phyloP scores from a whole-genome alignment of 2,888 invertebrate genomes.

The Caenorhabditis sulstoni region DNA sequence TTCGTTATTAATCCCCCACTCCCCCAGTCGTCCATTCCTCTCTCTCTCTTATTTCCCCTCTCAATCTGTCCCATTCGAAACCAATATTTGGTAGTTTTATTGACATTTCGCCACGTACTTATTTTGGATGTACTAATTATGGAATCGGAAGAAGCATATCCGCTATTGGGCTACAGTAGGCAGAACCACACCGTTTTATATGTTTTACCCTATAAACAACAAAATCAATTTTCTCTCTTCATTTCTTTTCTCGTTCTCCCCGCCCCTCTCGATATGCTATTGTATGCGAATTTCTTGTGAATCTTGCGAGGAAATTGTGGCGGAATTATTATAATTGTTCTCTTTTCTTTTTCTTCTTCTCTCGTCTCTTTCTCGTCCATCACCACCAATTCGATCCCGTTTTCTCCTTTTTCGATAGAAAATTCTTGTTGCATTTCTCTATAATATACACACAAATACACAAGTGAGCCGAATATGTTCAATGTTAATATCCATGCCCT shows the following conservation, averaged over 20 bases:
- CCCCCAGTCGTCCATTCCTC: slow-evolving; percentile 6
- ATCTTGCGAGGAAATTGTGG: slow-evolving; percentile 44
- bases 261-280: slow-evolving; percentile 27
- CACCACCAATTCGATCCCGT: slow-evolving; percentile 7
- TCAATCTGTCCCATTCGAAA: slow-evolving; percentile 17
- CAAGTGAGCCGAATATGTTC: slow-evolving; percentile 33
- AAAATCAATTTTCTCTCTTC: slow-evolving; percentile 4
- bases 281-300: slow-evolving; percentile 51
- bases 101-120: slow-evolving; percentile 52
- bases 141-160: slow-evolving; percentile 31
- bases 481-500: slow-evolving; percentile 46
- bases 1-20: slow-evolving; percentile 26
- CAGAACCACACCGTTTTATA: slow-evolving; percentile 42
- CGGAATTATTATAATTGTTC: slow-evolving; percentile 26
- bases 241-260: neutral
- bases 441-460: slow-evolving; percentile 23
- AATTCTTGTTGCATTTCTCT: slow-evolving; percentile 54
- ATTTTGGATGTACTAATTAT: slow-evolving; percentile 51
- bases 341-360: neutral
- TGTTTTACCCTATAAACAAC: slow-evolving; percentile 38
- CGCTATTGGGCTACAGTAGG: slow-evolving; percentile 16
- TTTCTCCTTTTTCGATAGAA: slow-evolving; percentile 19
- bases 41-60: neutral
- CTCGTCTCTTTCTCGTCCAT: slow-evolving; percentile 27
- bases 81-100: slow-evolving; percentile 52